Percentiles rank a stretch among this genome's conserved stretches.
Conservation (phyloP, 1,140 invertebrate genomes). For the Hylaeus volcanicus region DNA sequence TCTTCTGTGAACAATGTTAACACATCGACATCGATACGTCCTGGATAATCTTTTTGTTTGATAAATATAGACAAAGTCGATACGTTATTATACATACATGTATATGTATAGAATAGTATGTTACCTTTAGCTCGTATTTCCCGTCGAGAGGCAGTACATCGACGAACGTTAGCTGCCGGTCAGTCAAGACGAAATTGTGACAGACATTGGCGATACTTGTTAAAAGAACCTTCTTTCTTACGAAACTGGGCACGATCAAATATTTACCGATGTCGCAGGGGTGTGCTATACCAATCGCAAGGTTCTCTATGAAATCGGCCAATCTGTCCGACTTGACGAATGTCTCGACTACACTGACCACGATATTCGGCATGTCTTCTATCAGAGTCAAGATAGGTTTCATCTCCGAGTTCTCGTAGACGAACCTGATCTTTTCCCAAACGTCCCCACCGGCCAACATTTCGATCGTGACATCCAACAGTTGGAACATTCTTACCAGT, state of each 20-base stretch:
- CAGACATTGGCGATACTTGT: conserved; percentile 73
- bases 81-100: too few relatives aligned
- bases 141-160: conserved; percentile 65
- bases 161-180: conserved; percentile 32
- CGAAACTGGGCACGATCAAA: conserved; percentile 71
- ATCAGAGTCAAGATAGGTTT: conserved; percentile 68
- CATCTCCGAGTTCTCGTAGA: conserved; percentile 68
- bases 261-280: conserved; percentile 73
- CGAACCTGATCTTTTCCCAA: conserved; percentile 70
- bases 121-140: conserved; percentile 50
- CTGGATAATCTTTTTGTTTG: too few relatives aligned
- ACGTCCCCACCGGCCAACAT: conserved; percentile 69
- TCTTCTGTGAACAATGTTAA: conserved; percentile 20
- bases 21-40: too few relatives aligned
- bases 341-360: conserved; percentile 69
- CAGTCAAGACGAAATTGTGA: conserved; percentile 62
- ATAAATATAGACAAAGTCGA: too few relatives aligned
- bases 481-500: conserved; percentile 45
- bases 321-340: conserved; percentile 72
- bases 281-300: conserved; percentile 62
- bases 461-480: conserved; percentile 59
- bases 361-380: conserved; percentile 74
- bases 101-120: too few relatives aligned
- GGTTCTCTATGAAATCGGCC: conserved; percentile 65
- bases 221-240: conserved; percentile 70